Percentiles rank a stretch among this genome's conserved stretches.
Evolutionary conservation across 2,113 vertebrate genomes (phyloP).

Genomic region (Himantopus leucocephalus): DNA sequence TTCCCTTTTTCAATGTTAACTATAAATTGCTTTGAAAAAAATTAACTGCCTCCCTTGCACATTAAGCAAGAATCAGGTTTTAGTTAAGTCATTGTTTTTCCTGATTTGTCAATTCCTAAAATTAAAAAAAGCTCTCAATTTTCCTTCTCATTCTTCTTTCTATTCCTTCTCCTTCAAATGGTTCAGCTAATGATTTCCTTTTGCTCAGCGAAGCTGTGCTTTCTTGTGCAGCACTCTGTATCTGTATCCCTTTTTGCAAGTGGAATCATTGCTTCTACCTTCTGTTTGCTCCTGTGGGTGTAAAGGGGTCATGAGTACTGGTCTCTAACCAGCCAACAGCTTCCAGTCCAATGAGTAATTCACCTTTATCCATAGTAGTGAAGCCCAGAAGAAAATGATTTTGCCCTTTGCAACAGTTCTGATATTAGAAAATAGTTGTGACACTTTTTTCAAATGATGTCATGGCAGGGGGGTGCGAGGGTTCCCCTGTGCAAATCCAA

Average conservation of each 20-base stretch:
- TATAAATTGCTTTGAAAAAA: slow-evolving; percentile 1
- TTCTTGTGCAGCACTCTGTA: background rate
- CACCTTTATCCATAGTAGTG: background rate
- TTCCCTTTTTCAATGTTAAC: slow-evolving; percentile 16
- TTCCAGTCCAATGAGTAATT: background rate
- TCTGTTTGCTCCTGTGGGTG: background rate
- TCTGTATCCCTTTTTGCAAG: background rate
- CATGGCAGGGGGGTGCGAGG: background rate
- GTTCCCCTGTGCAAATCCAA: background rate
- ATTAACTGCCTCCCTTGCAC: background rate
- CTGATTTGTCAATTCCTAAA: background rate
- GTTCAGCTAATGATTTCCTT: background rate
- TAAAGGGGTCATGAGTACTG: background rate
- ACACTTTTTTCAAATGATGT: background rate
- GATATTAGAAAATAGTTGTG: background rate
- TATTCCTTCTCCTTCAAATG: background rate
- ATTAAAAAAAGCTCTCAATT: background rate
- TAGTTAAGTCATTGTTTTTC: slow-evolving; percentile 11
- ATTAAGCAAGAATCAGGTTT: background rate
- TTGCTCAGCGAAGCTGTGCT: background rate
- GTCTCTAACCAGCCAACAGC: background rate
- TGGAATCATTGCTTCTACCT: background rate
- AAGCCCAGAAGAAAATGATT: background rate
- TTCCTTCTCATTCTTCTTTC: background rate
- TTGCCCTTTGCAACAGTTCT: background rate